A percentile compares a stretch with the other conserved stretches of the same genome.
Evolutionary conservation across 2,888 invertebrate species (phyloP).

Genomic region (Himalopsyche kuldschensis): DNA sequence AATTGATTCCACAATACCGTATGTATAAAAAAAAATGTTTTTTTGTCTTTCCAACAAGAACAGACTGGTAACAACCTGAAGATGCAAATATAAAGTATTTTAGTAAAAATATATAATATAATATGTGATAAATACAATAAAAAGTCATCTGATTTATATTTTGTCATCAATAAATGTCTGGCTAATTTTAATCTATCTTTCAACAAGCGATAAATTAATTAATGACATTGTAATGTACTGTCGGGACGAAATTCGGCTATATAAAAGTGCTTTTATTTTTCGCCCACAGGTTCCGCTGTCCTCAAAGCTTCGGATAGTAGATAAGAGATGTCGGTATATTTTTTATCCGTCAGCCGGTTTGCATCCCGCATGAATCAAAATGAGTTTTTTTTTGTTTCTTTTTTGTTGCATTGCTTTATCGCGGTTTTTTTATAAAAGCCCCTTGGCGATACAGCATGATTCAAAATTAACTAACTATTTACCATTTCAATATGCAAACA

Average conservation of each 20-base stretch:
- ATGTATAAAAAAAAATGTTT: too few relatives aligned
- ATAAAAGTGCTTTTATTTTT: background rate
- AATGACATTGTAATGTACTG: background rate
- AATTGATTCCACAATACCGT: too few relatives aligned
- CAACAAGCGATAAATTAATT: too few relatives aligned
- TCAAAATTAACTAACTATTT: background rate
- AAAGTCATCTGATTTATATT: too few relatives aligned
- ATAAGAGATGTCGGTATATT: background rate
- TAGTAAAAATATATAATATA: too few relatives aligned
- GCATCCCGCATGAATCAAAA: background rate
- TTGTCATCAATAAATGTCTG: too few relatives aligned
- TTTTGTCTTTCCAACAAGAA: too few relatives aligned
- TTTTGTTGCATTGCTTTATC: background rate
- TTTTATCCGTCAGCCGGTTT: background rate
- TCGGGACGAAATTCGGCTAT: background rate
- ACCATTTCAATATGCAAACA: too few relatives aligned
- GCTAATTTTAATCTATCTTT: too few relatives aligned
- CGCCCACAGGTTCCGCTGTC: background rate
- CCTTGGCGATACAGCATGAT: background rate
- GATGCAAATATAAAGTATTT: too few relatives aligned
- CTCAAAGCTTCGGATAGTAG: background rate
- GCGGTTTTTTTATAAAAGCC: background rate
- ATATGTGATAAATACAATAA: too few relatives aligned
- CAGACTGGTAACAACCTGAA: too few relatives aligned
- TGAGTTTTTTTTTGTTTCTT: background rate